Evolutionary conservation across 2,888 invertebrate species (phyloP).

Genomic region (Hanleya hanleyi): DNA sequence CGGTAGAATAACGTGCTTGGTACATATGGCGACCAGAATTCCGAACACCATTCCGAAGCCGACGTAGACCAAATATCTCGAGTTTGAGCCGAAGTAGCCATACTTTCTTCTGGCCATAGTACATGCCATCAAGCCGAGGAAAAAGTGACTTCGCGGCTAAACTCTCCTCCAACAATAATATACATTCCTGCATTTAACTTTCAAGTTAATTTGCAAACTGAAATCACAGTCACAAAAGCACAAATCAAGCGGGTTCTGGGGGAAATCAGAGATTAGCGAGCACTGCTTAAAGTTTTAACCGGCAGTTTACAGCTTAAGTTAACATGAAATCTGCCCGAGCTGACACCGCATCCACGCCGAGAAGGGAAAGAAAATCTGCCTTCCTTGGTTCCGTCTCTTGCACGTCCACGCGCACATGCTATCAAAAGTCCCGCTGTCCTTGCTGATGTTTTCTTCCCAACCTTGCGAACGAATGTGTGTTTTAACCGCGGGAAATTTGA

Average conservation of each 20-base stretch:
- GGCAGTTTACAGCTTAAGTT: no score
- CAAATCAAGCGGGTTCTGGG: no score
- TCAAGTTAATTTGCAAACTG: no score
- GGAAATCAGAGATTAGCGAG: no score
- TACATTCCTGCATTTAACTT: no score
- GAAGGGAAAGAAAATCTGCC: neutral
- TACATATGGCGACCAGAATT: neutral
- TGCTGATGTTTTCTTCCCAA: neutral
- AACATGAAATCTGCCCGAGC: neutral
- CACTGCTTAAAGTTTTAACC: no score
- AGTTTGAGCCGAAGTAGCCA: neutral
- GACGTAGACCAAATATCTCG: neutral
- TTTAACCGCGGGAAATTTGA: neutral
- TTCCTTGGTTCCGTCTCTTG: no score
- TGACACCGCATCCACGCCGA: neutral
- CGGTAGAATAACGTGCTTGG: neutral
- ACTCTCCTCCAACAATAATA: no score
- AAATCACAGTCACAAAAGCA: no score
- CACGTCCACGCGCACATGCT: neutral
- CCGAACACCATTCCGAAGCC: neutral
- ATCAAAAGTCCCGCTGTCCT: neutral
- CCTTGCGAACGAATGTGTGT: neutral
- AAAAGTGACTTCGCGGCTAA: no score
- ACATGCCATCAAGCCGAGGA: constrained; percentile 1
- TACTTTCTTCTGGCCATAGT: constrained; percentile 1